Percentiles rank a stretch among this genome's conserved stretches.
These are phyloP conservation scores for Rhincodon typus DNA, from an alignment of 2,797 vertebrate species.

Conservation along the genomic window DNA sequence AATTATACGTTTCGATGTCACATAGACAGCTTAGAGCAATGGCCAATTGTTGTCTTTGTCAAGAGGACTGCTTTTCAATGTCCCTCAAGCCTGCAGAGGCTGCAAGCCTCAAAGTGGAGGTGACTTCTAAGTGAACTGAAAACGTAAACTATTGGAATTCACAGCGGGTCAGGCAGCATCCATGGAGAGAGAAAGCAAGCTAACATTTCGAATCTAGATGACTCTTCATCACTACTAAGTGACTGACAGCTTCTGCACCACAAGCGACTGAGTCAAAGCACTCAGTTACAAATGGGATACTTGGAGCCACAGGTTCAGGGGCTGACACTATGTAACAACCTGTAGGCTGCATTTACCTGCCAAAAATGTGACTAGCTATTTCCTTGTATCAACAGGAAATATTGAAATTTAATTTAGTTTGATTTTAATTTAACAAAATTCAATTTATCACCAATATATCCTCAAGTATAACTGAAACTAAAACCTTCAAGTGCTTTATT, in stretches of 20 bases:
- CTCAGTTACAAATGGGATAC: not conserved
- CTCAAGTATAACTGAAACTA: not conserved
- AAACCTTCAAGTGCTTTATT: not conserved
- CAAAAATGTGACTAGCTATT: not conserved
- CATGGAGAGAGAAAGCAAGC: too few relatives aligned
- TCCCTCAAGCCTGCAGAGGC: not conserved
- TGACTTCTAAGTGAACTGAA: not conserved
- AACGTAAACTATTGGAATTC: too few relatives aligned
- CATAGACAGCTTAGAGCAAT: not conserved
- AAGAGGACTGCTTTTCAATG: not conserved
- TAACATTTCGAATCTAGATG: too few relatives aligned
- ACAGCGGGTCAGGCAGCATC: too few relatives aligned
- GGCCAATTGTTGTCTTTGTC: not conserved
- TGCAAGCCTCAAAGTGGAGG: not conserved
- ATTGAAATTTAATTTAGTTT: too few relatives aligned
- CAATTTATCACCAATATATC: too few relatives aligned
- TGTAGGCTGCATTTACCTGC: not conserved
- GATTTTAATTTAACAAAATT: too few relatives aligned
- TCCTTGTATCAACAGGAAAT: not conserved
- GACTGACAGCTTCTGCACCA: not conserved
- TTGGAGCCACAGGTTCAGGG: not conserved
- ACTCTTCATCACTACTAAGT: not conserved
- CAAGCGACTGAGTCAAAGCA: not conserved
- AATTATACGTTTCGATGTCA: not conserved
- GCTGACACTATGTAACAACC: not conserved